These are phyloP conservation scores for Steinernema scapterisci DNA, from an alignment of 2,888 invertebrate genomes.

Conservation along the genomic window DNA sequence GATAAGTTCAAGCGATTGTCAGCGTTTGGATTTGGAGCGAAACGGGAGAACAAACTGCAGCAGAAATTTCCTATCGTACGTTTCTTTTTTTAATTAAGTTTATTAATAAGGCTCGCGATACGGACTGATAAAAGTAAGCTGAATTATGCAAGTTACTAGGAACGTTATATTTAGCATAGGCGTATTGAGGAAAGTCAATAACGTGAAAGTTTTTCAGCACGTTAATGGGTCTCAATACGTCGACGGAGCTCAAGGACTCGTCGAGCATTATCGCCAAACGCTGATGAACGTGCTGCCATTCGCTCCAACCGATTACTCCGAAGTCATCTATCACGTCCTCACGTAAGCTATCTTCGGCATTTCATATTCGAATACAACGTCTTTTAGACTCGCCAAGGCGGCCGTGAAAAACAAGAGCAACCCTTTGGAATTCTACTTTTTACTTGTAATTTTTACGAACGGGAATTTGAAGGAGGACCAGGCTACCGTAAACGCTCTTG, in stretches of 20 bases:
- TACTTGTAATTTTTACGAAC: constrained; percentile 60
- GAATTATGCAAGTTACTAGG: no score
- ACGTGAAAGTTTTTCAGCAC: background rate
- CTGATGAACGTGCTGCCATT: constrained; percentile 71
- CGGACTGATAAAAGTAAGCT: no score
- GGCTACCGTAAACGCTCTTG: constrained; percentile 53
- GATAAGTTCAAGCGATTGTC: constrained; percentile 71
- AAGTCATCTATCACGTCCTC: constrained; percentile 72
- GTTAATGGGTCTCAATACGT: constrained; percentile 69
- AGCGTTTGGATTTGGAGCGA: constrained; percentile 72
- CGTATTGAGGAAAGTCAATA: background rate
- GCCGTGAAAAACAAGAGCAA: constrained; percentile 45
- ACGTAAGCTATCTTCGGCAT: constrained; percentile 61
- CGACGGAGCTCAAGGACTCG: constrained; percentile 70
- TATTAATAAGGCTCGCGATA: no score
- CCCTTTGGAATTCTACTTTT: constrained; percentile 48
- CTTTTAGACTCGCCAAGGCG: constrained; percentile 58
- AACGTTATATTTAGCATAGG: background rate
- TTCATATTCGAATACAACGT: background rate
- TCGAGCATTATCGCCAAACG: constrained; percentile 71
- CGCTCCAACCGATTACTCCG: constrained; percentile 75
- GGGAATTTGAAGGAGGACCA: constrained; percentile 45
- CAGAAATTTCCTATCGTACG: constrained; percentile 66
- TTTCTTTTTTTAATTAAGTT: background rate
- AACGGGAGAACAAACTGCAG: constrained; percentile 49